phyloP scores from a whole-genome alignment of 2,888 invertebrate genomes.

The Azorinus chamasolen region DNA sequence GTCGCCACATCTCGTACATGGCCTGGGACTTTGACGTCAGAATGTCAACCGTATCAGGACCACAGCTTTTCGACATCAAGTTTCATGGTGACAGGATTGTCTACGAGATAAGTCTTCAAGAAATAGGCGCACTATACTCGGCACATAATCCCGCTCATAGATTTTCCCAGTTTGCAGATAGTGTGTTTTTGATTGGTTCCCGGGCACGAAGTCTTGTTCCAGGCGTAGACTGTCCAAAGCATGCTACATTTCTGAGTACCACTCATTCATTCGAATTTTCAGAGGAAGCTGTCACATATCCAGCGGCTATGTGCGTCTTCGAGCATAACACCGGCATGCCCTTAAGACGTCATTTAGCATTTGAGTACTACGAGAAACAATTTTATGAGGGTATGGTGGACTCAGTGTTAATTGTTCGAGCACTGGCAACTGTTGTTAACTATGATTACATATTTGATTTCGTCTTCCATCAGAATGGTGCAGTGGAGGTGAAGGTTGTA shows the following conservation, averaged over 20 bases:
- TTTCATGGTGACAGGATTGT: conserved; percentile 77
- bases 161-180: conserved; percentile 75
- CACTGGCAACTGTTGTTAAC: conserved; percentile 76
- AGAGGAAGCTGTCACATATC: conserved; percentile 45
- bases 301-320: conserved; percentile 78
- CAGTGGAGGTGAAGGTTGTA: conserved; percentile 68
- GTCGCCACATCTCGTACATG: conserved; percentile 76
- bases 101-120: conserved; percentile 81
- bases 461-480: conserved; percentile 80
- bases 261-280: conserved; percentile 50
- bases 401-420: conserved; percentile 72
- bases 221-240: conserved; percentile 81
- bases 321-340: conserved; percentile 79
- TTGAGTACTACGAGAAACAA: conserved; percentile 66
- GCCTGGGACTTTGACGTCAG: conserved; percentile 81
- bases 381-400: conserved; percentile 79
- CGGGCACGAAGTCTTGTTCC: conserved; percentile 70
- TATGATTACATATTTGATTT: conserved; percentile 83
- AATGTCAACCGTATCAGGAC: conserved; percentile 75
- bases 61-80: conserved; percentile 74
- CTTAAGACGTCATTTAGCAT: conserved; percentile 75
- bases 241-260: conserved; percentile 72
- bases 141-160: conserved; percentile 67
- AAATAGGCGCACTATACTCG: conserved; percentile 79
- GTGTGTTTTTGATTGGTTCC: conserved; percentile 72